phyloP scores from a whole-genome alignment of 2,797 vertebrate genomes.

The Scyliorhinus canicula region DNA sequence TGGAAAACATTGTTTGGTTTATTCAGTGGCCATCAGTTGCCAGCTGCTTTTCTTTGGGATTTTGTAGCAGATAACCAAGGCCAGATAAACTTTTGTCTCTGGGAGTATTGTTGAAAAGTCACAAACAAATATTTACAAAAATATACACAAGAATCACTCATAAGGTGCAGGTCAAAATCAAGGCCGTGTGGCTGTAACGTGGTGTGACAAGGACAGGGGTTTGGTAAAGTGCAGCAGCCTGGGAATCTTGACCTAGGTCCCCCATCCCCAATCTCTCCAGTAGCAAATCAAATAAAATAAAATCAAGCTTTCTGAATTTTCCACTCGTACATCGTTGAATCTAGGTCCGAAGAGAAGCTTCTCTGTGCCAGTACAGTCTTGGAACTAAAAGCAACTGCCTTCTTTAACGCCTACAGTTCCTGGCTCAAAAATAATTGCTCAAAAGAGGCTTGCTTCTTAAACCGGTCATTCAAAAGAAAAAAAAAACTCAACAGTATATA shows the following conservation, averaged over 20 bases:
- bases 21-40: background rate
- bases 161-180: background rate
- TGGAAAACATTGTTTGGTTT: background rate
- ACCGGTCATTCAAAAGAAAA: background rate
- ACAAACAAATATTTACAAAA: background rate
- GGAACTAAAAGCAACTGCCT: background rate
- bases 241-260: too few relatives aligned
- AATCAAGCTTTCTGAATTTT: background rate
- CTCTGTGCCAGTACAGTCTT: background rate
- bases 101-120: background rate
- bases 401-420: background rate
- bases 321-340: background rate
- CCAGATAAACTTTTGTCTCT: background rate
- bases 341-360: background rate
- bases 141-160: background rate
- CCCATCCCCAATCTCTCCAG: background rate
- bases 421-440: background rate
- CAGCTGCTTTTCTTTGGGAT: background rate
- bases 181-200: background rate
- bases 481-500: background rate
- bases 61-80: background rate
- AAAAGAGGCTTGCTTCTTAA: background rate
- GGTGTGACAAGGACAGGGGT: background rate
- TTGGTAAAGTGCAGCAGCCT: background rate
- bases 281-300: background rate